Base-by-base conservation (phyloP, 2,888 invertebrate genomes). In the Pilophorus perplexus region DNA sequence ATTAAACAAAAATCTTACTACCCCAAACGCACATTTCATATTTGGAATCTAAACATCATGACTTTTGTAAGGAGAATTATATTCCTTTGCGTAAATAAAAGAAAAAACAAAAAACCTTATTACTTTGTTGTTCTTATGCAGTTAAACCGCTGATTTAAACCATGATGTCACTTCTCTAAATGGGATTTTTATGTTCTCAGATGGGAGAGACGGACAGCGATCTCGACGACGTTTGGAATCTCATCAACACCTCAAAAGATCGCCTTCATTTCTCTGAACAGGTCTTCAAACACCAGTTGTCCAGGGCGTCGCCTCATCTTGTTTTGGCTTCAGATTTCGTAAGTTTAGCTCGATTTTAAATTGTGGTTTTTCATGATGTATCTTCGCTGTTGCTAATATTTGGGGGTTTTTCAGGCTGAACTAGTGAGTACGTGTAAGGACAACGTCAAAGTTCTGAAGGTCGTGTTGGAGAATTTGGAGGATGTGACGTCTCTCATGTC, bases 351-450 rank as follows among this genome's bases (percentile, higher is more conserved):
- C 16, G 2, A 2, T 54, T 2, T n/a, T 3, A 52, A 3, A 4
- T 55, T 28, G 5, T 14, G 6, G 4, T 6, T 33, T 55, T 8
- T 18, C n/a, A 10, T 18, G 3, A 5, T 44, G 44, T 44, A 16
- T 20, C 10, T 44, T 2, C n/a, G n/a, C n/a, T n/a, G n/a, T n/a
- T n/a, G n/a, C n/a, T n/a, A n/a, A n/a, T n/a, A n/a, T 14, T 44
- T 8, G n/a, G 44, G 44, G 14, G 14, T 6, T 6, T 44, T 14
- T 6, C 78, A 94, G 93, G 86, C 85, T 77, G 93, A 93, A 81
- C 83, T 94, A 75, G 83, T 89, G 76, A 85, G 86, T 69, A 88
- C 89, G 68, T 93, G 93, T 80, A 86, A 88, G 73, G 90, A 93
- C 75, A 92, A 93, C 79, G 85, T 92, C 75, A 85, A 85, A 75